phyloP scores from a whole-genome alignment of 2,888 invertebrate genomes.

The Ennomos fuscantarius region DNA sequence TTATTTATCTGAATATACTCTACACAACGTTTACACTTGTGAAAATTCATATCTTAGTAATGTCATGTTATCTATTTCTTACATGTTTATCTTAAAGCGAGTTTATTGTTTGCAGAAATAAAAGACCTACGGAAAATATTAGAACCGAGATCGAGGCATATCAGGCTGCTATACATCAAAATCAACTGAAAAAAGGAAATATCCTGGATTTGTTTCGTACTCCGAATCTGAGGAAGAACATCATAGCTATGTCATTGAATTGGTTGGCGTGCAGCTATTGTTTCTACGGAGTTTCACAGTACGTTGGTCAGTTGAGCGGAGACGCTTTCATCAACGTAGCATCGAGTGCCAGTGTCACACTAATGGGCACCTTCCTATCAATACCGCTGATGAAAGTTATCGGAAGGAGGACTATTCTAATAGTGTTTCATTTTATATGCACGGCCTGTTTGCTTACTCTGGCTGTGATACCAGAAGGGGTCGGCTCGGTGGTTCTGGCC shows the following conservation, averaged over 20 bases:
- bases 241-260: conserved; percentile 89
- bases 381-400: conserved; percentile 87
- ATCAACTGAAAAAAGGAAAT: conserved; percentile 77
- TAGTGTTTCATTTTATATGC: conserved; percentile 86
- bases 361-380: conserved; percentile 85
- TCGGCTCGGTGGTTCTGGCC: conserved; percentile 85
- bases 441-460: conserved; percentile 86
- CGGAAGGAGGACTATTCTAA: conserved; percentile 88
- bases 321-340: conserved; percentile 93
- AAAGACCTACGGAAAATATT: conserved; percentile 75
- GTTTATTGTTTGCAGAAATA: conserved; percentile 68
- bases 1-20: conserved; percentile 1
- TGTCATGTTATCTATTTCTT: too few species aligned
- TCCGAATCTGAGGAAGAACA: conserved; percentile 89
- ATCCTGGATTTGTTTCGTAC: conserved; percentile 89
- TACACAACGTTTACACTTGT: too few species aligned
- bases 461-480: conserved; percentile 78
- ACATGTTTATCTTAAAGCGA: not conserved
- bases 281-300: conserved; percentile 93
- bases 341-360: conserved; percentile 88
- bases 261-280: conserved; percentile 93
- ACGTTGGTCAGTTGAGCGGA: conserved; percentile 91
- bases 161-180: conserved; percentile 57
- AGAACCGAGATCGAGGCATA: conserved; percentile 68
- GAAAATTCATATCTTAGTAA: too few species aligned